Percentiles rank a stretch among this genome's conserved stretches.
These are phyloP conservation scores for Sitta carolinensis DNA, from an alignment of 2,797 vertebrate genomes.

Conservation along the genomic window DNA sequence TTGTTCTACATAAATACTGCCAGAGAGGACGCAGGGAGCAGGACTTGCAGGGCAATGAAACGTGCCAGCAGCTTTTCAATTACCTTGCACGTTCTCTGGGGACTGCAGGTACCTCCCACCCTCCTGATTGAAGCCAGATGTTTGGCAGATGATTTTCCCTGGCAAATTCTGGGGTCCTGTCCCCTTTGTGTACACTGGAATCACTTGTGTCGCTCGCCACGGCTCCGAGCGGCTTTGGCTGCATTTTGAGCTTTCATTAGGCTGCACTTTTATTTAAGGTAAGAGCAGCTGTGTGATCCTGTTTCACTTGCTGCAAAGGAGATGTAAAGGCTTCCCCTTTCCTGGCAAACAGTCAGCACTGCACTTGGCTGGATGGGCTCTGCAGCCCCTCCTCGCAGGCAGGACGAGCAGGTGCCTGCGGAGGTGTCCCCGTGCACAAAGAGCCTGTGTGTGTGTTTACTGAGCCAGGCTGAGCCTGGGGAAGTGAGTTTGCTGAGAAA, in stretches of 20 bases:
- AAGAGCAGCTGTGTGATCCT: background rate
- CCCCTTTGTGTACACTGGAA: background rate
- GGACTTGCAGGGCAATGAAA: background rate
- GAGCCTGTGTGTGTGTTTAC: background rate
- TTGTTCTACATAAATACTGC: background rate
- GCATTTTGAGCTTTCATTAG: background rate
- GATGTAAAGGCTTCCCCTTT: background rate
- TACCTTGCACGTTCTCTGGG: background rate
- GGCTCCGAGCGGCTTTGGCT: background rate
- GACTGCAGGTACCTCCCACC: conserved; percentile 14
- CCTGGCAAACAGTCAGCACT: background rate
- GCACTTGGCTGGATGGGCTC: background rate
- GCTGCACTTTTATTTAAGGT: background rate
- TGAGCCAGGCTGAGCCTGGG: background rate
- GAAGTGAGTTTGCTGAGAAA: background rate
- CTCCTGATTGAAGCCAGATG: background rate
- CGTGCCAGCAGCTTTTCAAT: background rate
- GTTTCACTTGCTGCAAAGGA: background rate
- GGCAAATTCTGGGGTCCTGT: background rate
- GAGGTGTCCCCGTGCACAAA: background rate
- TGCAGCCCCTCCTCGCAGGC: background rate
- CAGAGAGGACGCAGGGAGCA: fast-evolving
- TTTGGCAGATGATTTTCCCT: background rate
- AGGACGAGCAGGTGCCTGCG: conserved; percentile 8
- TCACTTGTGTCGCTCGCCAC: fast-evolving